Evolutionary conservation across 2,797 vertebrate species (phyloP), one percentile per base, ranked within the genome.

Genomic region (Garrulus glandarius): DNA sequence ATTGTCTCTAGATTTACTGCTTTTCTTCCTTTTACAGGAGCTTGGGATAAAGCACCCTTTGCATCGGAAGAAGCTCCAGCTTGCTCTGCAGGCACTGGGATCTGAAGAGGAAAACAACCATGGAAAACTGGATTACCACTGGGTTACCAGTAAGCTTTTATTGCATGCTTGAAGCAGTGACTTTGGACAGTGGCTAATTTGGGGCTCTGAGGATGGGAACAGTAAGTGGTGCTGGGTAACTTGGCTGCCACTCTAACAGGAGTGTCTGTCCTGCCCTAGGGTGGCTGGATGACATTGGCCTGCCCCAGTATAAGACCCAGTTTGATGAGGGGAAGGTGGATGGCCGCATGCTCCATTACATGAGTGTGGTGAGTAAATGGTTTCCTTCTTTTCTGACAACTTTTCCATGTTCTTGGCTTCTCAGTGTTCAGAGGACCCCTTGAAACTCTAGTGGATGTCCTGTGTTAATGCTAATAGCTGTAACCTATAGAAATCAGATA

Each of bases 241-340:
- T 13, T 56, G 65, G 23, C 68, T 70, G 4, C 55, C 30, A 5
- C 71, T 11, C 55, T 34, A 2, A 86, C 32, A 10, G 43, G 41
- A 27, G 22, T 65, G 27, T 67, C 47, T 84, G 61, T 93, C 15
- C 32, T 95, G 57, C 78, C 53, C 49, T 93, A 99, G 99, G 99
- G 75, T 99, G 99, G 99, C 96, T 99, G 97, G 99, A 99, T 95
- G 99, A 99, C 91, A 99, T 99, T 13, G 99, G 99, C 18, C 98
- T 99, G 56, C 99, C 99, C 53, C 99, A 99, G 96, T 99, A 99
- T 68, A 99, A 99, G 98, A 99, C 99, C 30, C 99, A 99, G 98
- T 99, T 99, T 98, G 99, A 99, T 91, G 99, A 99, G 94, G 99
- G 98, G 6, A 98, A 99, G 80, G 98, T 99, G 59, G 99, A 99